Conservation (phyloP, 1,140 invertebrate species). For the Sarcophaga bullata region DNA sequence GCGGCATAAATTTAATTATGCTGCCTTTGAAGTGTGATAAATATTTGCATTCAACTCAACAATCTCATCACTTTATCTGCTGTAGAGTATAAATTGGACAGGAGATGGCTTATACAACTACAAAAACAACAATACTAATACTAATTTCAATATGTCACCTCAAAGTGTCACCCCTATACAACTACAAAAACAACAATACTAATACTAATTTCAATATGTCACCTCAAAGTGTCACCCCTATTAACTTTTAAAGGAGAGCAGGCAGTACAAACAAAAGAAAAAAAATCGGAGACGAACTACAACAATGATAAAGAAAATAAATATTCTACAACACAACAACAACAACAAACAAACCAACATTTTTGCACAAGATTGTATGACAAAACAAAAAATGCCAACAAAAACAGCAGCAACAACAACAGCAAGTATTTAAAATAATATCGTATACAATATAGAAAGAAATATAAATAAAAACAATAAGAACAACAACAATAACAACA, state of each 20-base stretch:
- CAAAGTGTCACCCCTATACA: slow-evolving; percentile 40
- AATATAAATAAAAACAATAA: neutral
- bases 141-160: slow-evolving; percentile 41
- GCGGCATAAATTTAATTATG: no score
- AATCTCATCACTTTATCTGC: no score
- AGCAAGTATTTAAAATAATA: neutral
- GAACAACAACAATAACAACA: neutral
- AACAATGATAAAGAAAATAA: neutral
- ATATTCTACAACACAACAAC: neutral
- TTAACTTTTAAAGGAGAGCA: slow-evolving; percentile 25
- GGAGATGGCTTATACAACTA: no score
- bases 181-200: neutral
- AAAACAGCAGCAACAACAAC: slow-evolving; percentile 10
- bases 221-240: slow-evolving; percentile 40
- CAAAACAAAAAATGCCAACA: slow-evolving; percentile 22
- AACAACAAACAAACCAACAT: slow-evolving; percentile 19
- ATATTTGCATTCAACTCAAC: no score
- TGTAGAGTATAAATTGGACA: no score
- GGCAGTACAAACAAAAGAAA: neutral
- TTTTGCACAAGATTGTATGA: slow-evolving; percentile 29
- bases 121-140: neutral
- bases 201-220: slow-evolving; percentile 41
- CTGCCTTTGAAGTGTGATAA: no score
- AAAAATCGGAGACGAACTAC: neutral
- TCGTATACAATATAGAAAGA: no score